Base-by-base conservation (phyloP, 92 coral and sea anemone species). In the Galaxea fascicularis region DNA sequence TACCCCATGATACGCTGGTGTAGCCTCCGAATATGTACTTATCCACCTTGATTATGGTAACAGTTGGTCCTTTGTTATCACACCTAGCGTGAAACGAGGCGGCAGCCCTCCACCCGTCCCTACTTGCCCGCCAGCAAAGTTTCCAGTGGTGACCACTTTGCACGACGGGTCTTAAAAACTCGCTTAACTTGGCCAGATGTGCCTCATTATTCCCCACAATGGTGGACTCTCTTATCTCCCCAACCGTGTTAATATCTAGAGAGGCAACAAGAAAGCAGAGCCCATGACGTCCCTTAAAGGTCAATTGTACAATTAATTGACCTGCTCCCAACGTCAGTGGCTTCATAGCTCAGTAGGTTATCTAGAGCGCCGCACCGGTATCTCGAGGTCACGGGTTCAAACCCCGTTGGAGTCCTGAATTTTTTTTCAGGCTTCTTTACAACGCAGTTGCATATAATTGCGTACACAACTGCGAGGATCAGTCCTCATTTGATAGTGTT, bases 1-100 rank as follows among this genome's bases (percentile, higher is more conserved):
- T 77, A 90, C 93, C 82, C 94, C 92, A 91, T 10, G 59, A 24
- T 1, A 45, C 27, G 71, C 85, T 89, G 18, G 92, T 62, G 80
- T 79, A 91, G 1, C 88, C 94, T 39, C 92, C 94, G 68, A 91
- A 91, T 16, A 87, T 84, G 79, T 88, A 79, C 5, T 79, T 14
- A 1, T 27, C 53, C 10, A 75, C 90, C 73, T 85, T 84, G 24
- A 91, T 77, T 21, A 91, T 82, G 5, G 94, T 87, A 39, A 91
- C 76, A 1, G 91, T 87, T 18, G 91, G 87, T 4, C 94, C 94
- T 7, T 29, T 30, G n/a, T 74, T 53, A 84, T 91, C 82, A 58
- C 94, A 91, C 35, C 59, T 44, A 20, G 89, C 51, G 59, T 91
- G 94, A 51, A 91, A 91, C 4, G 90, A 73, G 7, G 84, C 72